Conservation (phyloP, 2,113 vertebrate genomes). For the Xerus inauris region DNA sequence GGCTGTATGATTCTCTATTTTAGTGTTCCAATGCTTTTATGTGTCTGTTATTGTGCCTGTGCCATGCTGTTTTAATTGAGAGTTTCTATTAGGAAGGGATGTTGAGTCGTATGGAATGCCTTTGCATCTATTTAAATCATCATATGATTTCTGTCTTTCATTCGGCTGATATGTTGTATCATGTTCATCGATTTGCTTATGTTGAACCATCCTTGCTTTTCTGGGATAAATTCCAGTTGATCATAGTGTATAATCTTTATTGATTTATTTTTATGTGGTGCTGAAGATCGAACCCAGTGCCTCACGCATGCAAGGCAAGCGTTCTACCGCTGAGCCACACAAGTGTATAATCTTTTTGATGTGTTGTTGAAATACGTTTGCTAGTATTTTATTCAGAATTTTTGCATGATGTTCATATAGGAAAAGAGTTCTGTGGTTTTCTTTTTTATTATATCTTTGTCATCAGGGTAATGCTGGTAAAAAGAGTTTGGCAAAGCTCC, state of each 20-base stretch:
- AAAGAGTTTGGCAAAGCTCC: neutral
- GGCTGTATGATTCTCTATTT: neutral
- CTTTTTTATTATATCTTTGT: neutral
- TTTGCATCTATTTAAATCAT: neutral
- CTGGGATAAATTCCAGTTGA: neutral
- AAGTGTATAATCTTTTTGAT: neutral
- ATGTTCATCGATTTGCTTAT: neutral
- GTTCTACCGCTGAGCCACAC: no score
- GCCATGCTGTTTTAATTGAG: neutral
- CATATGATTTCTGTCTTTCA: neutral
- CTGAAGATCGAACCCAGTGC: no score
- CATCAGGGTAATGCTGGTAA: neutral
- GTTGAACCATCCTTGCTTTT: neutral
- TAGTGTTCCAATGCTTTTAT: neutral
- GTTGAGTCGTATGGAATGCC: neutral
- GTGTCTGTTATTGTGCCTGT: neutral
- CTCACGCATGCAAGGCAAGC: no score
- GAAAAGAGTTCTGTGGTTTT: neutral
- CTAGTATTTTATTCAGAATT: neutral
- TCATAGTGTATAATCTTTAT: no score
- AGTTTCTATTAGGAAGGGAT: neutral
- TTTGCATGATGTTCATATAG: neutral
- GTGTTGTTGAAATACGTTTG: no score
- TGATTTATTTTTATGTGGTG: no score
- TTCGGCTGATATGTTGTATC: neutral